Conservation (phyloP, 2,888 invertebrate genomes). For the Drosophila atripex region DNA sequence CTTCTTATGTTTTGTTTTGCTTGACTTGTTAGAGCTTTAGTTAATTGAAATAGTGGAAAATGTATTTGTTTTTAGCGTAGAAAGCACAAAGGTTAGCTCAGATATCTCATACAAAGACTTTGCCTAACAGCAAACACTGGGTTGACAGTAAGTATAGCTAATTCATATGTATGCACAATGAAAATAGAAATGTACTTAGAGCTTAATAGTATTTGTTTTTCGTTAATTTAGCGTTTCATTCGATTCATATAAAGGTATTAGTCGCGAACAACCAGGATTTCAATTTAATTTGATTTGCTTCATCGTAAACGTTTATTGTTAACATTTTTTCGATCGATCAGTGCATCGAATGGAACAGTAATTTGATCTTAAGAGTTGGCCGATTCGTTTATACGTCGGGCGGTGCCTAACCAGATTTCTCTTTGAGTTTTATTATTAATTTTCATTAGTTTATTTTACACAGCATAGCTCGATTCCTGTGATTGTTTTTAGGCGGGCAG, state of each 20-base stretch:
- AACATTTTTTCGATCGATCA: constrained; percentile 8
- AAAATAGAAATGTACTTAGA: constrained; percentile 43
- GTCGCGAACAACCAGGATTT: constrained; percentile 51
- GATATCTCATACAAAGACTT: constrained; percentile 40
- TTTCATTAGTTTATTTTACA: constrained; percentile 16
- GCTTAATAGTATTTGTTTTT: constrained; percentile 32
- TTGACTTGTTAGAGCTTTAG: constrained; percentile 9
- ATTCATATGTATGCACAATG: constrained; percentile 45
- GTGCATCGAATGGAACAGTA: constrained; percentile 18
- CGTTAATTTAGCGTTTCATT: constrained; percentile 27
- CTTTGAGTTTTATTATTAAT: neutral
- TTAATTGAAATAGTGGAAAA: constrained; percentile 46
- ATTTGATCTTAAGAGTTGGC: constrained; percentile 15
- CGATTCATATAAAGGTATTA: constrained; percentile 45
- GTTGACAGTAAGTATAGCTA: constrained; percentile 41
- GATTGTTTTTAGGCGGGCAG: constrained; percentile 36
- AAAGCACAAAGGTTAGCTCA: constrained; percentile 42
- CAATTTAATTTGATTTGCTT: constrained; percentile 46
- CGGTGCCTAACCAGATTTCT: neutral
- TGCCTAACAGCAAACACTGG: constrained; percentile 38
- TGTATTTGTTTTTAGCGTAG: constrained; percentile 26
- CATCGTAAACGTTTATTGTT: constrained; percentile 14
- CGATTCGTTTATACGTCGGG: neutral
- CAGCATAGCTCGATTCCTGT: constrained; percentile 39
- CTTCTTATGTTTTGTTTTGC: constrained; percentile 13